Evolutionary conservation across 2,113 vertebrate species (phyloP), one percentile per base, ranked within the genome.

Genomic region (Sterna hirundo): DNA sequence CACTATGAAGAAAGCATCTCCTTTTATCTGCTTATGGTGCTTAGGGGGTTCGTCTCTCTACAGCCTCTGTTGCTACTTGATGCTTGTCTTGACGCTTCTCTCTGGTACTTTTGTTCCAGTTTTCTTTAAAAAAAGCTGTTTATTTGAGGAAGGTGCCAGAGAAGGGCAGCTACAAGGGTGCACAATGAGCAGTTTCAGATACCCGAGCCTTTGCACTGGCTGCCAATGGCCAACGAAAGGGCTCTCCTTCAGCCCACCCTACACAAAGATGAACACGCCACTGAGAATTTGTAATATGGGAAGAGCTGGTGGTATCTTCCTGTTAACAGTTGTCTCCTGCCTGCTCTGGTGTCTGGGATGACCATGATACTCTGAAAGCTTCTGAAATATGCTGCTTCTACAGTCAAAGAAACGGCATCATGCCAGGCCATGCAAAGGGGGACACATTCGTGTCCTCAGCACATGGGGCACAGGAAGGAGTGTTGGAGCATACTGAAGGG

Each of bases 1-100:
- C 94, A 95, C 40, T 52, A 91, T 65, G 94, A 93, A 94, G 90
- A 96, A 95, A 95, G 46, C 82, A 86, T 96, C 88, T 93, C 83
- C 69, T 96, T 97, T 97, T 95, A 93, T 92, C 85, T 93, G 2
- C 61, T 91, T 75, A 38, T 65, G 71, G 68, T 94, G 75, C 93
- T 93, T 95, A 94, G 87, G 0, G 60, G 70, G 69, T 89, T 93
- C 1, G 5, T 90, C 81, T 94, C 70, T 74, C 92, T 80, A 52
- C 47, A 94, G 57, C 55, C 76, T 93, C 74, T 72, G 72, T 90
- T 92, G 61, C 85, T 96, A 80, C 75, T 97, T 90, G 92, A 66
- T 89, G 64, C 83, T 94, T 95, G 32, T 60, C 84, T 95, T 80
- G 70, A 74, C 55, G 66, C n/a, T 52, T 29, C 65, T 87, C 26